Percentiles rank a stretch among this genome's conserved stretches.
Evolutionary conservation across 2,888 invertebrate species (phyloP).

Genomic region (Vanessa cardui): DNA sequence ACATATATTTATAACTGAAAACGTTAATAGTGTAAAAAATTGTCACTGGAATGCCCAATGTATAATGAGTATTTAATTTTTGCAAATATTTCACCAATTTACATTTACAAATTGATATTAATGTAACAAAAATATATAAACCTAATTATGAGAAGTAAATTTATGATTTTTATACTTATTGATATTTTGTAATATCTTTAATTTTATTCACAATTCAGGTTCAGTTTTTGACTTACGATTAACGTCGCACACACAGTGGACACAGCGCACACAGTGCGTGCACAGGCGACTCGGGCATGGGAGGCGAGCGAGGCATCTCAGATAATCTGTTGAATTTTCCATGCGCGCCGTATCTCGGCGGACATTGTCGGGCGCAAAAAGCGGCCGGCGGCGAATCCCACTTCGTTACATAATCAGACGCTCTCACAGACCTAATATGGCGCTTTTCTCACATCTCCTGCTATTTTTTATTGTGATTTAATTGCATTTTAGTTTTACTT

Average conservation of each 20-base stretch:
- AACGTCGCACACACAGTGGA: background rate
- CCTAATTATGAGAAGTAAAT: no score
- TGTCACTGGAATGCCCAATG: no score
- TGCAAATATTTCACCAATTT: no score
- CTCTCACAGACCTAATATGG: constrained; percentile 46
- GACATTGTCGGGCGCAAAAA: constrained; percentile 49
- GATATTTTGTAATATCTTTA: no score
- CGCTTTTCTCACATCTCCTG: constrained; percentile 38
- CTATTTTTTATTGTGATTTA: constrained; percentile 37
- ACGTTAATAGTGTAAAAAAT: no score
- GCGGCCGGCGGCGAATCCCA: constrained; percentile 50
- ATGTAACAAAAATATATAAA: no score
- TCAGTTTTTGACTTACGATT: constrained; percentile 24
- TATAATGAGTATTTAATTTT: no score
- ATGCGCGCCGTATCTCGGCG: constrained; percentile 41
- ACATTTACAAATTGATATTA: no score
- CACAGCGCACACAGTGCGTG: background rate
- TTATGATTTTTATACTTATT: no score
- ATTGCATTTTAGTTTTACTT: constrained; percentile 35
- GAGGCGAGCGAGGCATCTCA: constrained; percentile 32
- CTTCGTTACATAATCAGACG: constrained; percentile 65
- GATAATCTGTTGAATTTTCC: constrained; percentile 64
- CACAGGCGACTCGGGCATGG: background rate
- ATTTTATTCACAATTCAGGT: background rate
- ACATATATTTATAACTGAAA: no score